Percentiles rank a stretch among this genome's conserved stretches.
phyloP scores from a whole-genome alignment of 1,140 invertebrate genomes.

The Drosophila kurseongensis region DNA sequence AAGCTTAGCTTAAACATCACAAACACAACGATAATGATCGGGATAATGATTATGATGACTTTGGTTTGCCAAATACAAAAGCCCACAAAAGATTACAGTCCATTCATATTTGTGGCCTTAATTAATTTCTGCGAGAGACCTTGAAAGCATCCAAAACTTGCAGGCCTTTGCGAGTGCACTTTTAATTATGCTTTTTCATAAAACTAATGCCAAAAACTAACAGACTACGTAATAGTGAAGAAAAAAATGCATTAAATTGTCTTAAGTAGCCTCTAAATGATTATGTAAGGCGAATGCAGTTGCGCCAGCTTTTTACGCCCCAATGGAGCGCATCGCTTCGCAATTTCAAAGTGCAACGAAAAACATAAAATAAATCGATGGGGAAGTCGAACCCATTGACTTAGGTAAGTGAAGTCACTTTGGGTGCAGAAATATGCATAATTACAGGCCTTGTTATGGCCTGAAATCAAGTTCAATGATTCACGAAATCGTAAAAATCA shows the following conservation, averaged over 20 bases:
- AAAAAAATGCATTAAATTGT: slow-evolving; percentile 26
- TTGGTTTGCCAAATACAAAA: slow-evolving; percentile 31
- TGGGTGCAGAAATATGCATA: slow-evolving; percentile 3
- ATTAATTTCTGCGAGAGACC: slow-evolving; percentile 58
- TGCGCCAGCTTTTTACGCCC: slow-evolving; percentile 68
- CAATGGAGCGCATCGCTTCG: slow-evolving; percentile 68
- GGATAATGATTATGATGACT: slow-evolving; percentile 11
- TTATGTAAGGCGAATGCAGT: slow-evolving; percentile 56
- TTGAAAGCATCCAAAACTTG: slow-evolving; percentile 58
- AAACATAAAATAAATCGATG: slow-evolving; percentile 29
- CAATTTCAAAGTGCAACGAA: slow-evolving; percentile 36
- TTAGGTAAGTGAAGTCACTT: neutral
- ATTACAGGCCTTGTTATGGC: neutral
- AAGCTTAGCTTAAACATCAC: slow-evolving; percentile 39
- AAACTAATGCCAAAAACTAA: slow-evolving; percentile 8
- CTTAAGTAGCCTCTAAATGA: slow-evolving; percentile 51
- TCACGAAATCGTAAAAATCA: slow-evolving; percentile 26
- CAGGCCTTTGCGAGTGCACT: slow-evolving; percentile 35
- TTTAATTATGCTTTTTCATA: slow-evolving; percentile 67
- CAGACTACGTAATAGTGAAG: slow-evolving; percentile 17
- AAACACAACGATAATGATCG: slow-evolving; percentile 28
- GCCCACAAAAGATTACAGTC: slow-evolving; percentile 22
- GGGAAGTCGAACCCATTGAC: slow-evolving; percentile 17
- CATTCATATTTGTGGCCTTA: slow-evolving; percentile 24
- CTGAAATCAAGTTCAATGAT: slow-evolving; percentile 42